A percentile compares a stretch with the other conserved stretches of the same genome.
These are phyloP conservation scores for Xanthia icteritia DNA, from an alignment of 2,888 invertebrate genomes.

Conservation along the genomic window DNA sequence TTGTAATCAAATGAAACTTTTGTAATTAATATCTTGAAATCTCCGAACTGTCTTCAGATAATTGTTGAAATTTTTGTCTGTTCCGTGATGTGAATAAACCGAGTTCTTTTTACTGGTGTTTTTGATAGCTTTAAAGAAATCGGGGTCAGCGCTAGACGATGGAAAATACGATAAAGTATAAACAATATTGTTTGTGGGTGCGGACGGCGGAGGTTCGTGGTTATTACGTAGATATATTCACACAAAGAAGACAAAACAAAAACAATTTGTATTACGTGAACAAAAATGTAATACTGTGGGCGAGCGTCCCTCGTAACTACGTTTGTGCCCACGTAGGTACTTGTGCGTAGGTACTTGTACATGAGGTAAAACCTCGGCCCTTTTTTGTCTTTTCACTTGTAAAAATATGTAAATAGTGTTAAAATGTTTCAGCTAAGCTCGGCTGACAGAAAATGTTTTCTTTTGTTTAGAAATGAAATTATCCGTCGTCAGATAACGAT, in stretches of 20 bases:
- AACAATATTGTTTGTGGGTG: slow-evolving; percentile 50
- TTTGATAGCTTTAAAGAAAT: slow-evolving; percentile 42
- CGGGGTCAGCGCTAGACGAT: slow-evolving; percentile 39
- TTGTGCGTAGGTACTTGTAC: slow-evolving; percentile 32
- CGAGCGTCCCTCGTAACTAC: slow-evolving; percentile 42
- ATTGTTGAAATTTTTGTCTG: slow-evolving; percentile 48
- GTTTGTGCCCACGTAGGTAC: slow-evolving; percentile 25
- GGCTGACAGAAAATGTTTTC: slow-evolving; percentile 22
- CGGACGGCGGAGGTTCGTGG: slow-evolving; percentile 36
- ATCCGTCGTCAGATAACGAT: neutral
- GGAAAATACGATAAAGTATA: slow-evolving; percentile 39
- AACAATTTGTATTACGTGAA: slow-evolving; percentile 64
- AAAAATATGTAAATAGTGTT: slow-evolving; percentile 63
- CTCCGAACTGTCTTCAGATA: slow-evolving; percentile 56
- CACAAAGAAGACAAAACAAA: slow-evolving; percentile 62
- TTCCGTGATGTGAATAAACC: slow-evolving; percentile 42
- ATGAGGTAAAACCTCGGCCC: slow-evolving; percentile 40
- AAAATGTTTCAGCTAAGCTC: slow-evolving; percentile 53
- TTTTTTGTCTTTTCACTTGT: slow-evolving; percentile 55
- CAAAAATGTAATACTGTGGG: slow-evolving; percentile 60
- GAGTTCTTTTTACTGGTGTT: slow-evolving; percentile 25
- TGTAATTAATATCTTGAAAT: slow-evolving; percentile 64
- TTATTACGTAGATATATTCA: slow-evolving; percentile 61
- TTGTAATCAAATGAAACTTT: slow-evolving; percentile 66
- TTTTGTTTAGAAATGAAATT: slow-evolving; percentile 26